Percentiles rank a stretch among this genome's conserved stretches.
phyloP scores from a whole-genome alignment of 2,888 invertebrate species.

The Ceraclea dissimilis region DNA sequence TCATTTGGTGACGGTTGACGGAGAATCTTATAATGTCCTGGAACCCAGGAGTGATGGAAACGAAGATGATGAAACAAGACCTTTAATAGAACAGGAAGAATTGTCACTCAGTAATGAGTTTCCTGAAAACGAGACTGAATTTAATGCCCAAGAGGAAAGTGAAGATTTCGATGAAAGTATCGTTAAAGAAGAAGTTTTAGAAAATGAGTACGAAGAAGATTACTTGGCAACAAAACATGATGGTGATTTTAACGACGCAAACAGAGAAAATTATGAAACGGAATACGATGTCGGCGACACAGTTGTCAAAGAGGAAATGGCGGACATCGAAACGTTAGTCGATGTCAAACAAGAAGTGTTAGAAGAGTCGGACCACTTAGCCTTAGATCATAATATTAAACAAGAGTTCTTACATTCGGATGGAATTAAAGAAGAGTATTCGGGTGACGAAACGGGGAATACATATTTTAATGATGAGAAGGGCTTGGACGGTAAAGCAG shows the following conservation, averaged over 20 bases:
- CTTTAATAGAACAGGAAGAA: neutral
- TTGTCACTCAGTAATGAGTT: neutral
- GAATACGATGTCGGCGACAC: neutral
- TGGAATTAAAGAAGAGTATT: neutral
- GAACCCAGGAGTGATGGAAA: neutral
- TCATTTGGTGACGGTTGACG: too few species aligned
- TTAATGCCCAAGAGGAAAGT: neutral
- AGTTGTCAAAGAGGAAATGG: neutral
- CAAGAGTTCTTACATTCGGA: neutral
- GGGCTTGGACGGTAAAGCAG: neutral
- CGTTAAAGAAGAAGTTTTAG: conserved; percentile 5
- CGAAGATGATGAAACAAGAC: neutral
- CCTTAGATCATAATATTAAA: neutral
- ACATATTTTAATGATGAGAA: neutral
- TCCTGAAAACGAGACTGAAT: too few species aligned
- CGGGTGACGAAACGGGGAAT: neutral
- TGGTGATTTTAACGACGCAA: neutral
- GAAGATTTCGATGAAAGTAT: conserved; percentile 1
- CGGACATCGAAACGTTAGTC: neutral
- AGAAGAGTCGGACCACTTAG: neutral
- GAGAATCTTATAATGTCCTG: too few species aligned
- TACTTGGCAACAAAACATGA: neutral
- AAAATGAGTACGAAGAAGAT: neutral
- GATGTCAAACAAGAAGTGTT: neutral
- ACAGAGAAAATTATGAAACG: neutral